phyloP scores from a whole-genome alignment of 2,888 invertebrate species.

The Leistus spinibarbis region DNA sequence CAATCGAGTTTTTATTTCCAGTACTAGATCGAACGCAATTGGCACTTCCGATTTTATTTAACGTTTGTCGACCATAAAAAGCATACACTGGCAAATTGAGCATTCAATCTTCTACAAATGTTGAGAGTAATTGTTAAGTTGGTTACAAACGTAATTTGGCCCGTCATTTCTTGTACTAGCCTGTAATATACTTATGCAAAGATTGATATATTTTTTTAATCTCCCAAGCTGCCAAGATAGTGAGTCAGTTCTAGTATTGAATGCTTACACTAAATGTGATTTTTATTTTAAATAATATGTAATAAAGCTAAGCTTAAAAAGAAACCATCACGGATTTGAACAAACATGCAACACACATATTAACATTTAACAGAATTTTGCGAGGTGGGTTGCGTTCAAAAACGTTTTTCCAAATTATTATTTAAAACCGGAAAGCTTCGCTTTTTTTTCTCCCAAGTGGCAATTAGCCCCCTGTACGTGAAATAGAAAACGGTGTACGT shows the following conservation, averaged over 20 bases:
- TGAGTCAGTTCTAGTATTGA: too few species aligned
- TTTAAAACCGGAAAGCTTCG: slow-evolving; percentile 36
- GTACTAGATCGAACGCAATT: slow-evolving; percentile 32
- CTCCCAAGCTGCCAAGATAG: too few species aligned
- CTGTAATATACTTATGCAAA: too few species aligned
- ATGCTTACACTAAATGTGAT: too few species aligned
- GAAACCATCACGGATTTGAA: too few species aligned
- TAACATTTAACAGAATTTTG: slow-evolving; percentile 27
- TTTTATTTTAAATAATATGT: too few species aligned
- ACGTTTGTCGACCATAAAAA: background rate
- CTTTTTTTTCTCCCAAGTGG: slow-evolving; percentile 38
- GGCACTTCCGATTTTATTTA: slow-evolving; percentile 34
- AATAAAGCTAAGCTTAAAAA: background rate
- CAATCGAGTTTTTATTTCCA: slow-evolving; percentile 42
- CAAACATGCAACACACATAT: slow-evolving; percentile 17
- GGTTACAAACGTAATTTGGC: background rate
- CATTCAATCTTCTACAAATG: background rate
- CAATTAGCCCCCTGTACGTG: slow-evolving; percentile 24
- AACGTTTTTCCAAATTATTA: slow-evolving; percentile 37
- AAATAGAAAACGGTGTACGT: slow-evolving; percentile 10
- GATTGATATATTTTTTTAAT: too few species aligned
- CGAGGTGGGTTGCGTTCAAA: slow-evolving; percentile 17
- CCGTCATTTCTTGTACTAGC: too few species aligned
- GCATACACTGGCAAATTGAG: background rate
- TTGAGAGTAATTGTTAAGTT: background rate